These are phyloP conservation scores for Drosophila rubida DNA, from an alignment of 2,888 invertebrate genomes.

Conservation along the genomic window DNA sequence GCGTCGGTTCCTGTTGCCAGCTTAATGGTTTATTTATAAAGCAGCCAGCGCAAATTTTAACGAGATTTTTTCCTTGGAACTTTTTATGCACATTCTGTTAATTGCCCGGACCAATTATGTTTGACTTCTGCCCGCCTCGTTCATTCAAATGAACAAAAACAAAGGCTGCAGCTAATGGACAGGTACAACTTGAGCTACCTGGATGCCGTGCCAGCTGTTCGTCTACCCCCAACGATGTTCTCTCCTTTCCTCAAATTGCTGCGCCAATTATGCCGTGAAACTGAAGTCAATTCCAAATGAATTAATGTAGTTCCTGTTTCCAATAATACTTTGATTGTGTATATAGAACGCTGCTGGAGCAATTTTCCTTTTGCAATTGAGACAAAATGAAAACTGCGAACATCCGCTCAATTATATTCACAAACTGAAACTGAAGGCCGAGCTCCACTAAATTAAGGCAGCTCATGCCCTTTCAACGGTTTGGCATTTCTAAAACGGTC, in stretches of 20 bases:
- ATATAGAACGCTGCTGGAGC: background rate
- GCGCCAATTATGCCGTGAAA: background rate
- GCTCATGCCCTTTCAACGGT: background rate
- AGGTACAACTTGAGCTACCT: constrained; percentile 9
- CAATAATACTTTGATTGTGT: background rate
- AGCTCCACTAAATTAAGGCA: background rate
- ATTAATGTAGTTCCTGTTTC: background rate
- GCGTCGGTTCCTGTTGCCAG: constrained; percentile 12
- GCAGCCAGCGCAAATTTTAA: constrained; percentile 41
- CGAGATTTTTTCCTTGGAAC: constrained; percentile 27
- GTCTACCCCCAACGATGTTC: background rate
- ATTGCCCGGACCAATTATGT: constrained; percentile 52
- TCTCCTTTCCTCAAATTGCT: background rate
- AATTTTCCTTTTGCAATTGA: background rate
- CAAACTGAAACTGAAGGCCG: background rate
- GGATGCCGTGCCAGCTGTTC: constrained; percentile 4
- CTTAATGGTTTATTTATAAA: constrained; percentile 63
- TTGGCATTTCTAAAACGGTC: background rate
- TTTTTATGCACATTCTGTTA: constrained; percentile 58
- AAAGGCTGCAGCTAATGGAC: constrained; percentile 32
- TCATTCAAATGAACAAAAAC: constrained; percentile 25
- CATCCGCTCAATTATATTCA: background rate
- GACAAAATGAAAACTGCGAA: background rate
- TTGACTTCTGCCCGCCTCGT: constrained; percentile 33
- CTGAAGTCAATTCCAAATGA: constrained; percentile 4